A percentile compares a stretch with the other conserved stretches of the same genome.
Conservation (phyloP, 2,113 vertebrate genomes). For the Empidonax alnorum region DNA sequence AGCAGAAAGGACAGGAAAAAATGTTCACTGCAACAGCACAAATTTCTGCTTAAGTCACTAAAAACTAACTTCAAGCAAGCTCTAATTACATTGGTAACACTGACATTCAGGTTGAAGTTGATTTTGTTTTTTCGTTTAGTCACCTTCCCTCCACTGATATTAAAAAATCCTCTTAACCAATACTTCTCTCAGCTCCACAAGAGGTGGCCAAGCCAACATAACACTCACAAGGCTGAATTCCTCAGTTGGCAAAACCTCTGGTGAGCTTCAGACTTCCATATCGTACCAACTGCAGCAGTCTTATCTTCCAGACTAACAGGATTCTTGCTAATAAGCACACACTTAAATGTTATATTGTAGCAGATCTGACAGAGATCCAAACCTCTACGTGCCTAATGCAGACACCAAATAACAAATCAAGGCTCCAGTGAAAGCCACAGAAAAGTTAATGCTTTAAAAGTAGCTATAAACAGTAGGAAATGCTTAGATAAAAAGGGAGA, state of each 20-base stretch:
- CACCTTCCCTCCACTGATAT: neutral
- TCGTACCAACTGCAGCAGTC: neutral
- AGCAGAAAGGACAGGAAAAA: neutral
- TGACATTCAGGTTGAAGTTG: neutral
- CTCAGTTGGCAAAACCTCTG: neutral
- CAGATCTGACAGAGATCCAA: neutral
- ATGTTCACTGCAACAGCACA: neutral
- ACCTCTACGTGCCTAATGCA: neutral
- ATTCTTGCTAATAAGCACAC: neutral
- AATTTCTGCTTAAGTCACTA: neutral
- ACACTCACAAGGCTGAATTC: neutral
- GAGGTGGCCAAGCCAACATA: neutral
- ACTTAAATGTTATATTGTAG: neutral
- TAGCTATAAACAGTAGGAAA: neutral
- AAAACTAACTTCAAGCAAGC: neutral
- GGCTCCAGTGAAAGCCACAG: neutral
- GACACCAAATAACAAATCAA: neutral
- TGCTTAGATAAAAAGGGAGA: neutral
- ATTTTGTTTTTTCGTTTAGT: neutral
- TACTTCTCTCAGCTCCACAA: neutral
- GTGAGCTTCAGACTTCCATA: neutral
- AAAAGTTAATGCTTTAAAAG: conserved; percentile 5
- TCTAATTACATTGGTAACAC: neutral
- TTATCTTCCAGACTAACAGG: neutral
- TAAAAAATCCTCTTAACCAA: neutral